Evolutionary conservation across 2,797 vertebrate genomes (phyloP), one percentile per base, ranked within the genome.

Genomic region (Melanotaenia maccullochi): DNA sequence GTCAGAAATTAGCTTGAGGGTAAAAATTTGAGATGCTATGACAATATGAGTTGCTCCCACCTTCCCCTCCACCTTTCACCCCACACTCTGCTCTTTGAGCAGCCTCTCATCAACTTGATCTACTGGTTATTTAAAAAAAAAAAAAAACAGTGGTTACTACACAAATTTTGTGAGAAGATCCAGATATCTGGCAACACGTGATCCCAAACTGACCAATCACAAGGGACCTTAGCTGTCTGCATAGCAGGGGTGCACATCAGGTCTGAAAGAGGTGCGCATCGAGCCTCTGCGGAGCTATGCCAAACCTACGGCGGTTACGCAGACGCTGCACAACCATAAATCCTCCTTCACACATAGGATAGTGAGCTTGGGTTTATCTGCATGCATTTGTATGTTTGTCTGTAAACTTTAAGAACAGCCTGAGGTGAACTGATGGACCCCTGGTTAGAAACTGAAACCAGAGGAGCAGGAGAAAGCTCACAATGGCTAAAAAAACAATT

Each of bases 321-420:
- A 25, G 24, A 25, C 24, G 24, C 24, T 25, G 24, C 24, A 30
- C 6, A 30, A 18, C 28, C 56, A 11, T 49, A 47, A 58, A 55
- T 61, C 67, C 51, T 25, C 40, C 3, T 57, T 52, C 44, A n/a
- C 58, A 76, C 68, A 65, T 68, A 61, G 35, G 68, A 73, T 59
- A 68, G 49, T 25, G 60, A 65, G 59, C 56, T 72, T 71, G 44
- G 44, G 20, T 64, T 22, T 72, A 18, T 73, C 33, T 30, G 40
- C 61, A 28, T 64, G 40, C 49, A 56, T 44, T 16, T 65, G 28
- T 61, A 3, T 22, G 9, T 61, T 30, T 35, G 38, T 36, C 13
- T 54, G 0, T 32, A 2, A n/a, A 75, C 80, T 84, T 75, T 12
- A 67, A 82, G 85, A 60, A 9, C 5, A 59, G 71, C 81, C 65